Evolutionary conservation across 2,888 invertebrate genomes (phyloP), one percentile per base, ranked within the genome.

Genomic region (Anaspis maculata): DNA sequence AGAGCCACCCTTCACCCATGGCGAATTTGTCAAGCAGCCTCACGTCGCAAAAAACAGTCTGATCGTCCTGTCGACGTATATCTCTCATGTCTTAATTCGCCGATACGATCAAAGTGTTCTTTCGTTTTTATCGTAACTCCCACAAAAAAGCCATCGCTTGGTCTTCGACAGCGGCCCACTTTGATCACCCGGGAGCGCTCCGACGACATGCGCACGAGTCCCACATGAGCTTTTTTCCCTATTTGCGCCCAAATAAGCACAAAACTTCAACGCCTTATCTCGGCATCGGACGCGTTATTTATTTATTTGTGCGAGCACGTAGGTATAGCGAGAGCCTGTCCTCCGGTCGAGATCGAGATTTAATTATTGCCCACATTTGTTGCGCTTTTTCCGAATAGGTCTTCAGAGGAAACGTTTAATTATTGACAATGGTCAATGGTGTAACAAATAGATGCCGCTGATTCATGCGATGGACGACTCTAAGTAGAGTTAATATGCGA

Each of bases 71-170:
- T 36, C 36, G 32, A 36, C 32, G 38, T 34, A 41, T 37, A n/a
- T n/a, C n/a, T n/a, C 37, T 44, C 45, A 41, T 44, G 48, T 48
- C 48, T 46, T 45, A 48, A 48, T 48, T 48, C 43, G 36, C 35
- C 36, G 45, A 48, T 48, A 44, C 42, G 32, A 46, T 48, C 48
- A 33, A 43, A 42, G 34, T 41, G 37, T 39, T 40, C 28, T 37
- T 25, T 37, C 24, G 28, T 38, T 34, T 39, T 32, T 31, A 34
- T 39, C 27, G 32, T 29, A 35, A 31, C 28, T 19, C 25, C 28
- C 25, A 32, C 31, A 32, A 28, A 29, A 3, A 32, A 39, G 23
- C 27, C 25, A 32, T 28, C 27, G 35, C 21, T 34, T 12, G 29
- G 15, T 27, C 11, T 27, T 11, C 31, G 33, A 30, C 30, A 32